Evolutionary conservation across 2,113 vertebrate genomes (phyloP), one percentile per base, ranked within the genome.

Genomic region (Pogona vitticeps): DNA sequence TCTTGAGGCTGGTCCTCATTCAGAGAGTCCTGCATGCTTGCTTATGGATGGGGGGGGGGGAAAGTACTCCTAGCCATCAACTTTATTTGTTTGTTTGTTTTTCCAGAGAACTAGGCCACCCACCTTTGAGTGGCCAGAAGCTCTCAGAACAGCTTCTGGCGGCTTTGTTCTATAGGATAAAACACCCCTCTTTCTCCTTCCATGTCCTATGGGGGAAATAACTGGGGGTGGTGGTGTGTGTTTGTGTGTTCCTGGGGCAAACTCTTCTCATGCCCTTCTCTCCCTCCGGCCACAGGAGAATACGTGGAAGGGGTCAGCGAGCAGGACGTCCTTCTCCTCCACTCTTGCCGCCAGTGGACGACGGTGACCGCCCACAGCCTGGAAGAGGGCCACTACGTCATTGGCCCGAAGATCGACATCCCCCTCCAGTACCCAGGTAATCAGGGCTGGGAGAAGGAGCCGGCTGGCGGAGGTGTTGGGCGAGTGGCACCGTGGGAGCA

Each of bases 291-390:
- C 20, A 56, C 94, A 99, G 98, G 98, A 77, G 98, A 99, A 89
- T 97, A 97, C 68, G 97, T 99, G 42, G 98, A 99, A 94, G 98
- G 98, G 5, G 95, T 98, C 92, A 97, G 97, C 0, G 98, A 98
- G 87, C 97, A 98, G 86, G 98, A 99, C 81, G 97, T 98, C 88
- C 96, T 99, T 58, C 96, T 99, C 84, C 93, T 99, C 46, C 98
- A 99, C 93, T 99, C 98, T 70, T 99, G 98, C 93, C 97, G 98
- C 36, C 98, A 99, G 97, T 99, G 98, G 98, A 99, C 98, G 2
- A 99, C 98, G 0, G 98, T 99, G 96, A 99, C 98, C 0, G 98
- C 98, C 1, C 98, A 99, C 95, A 98, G 98, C 88, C 96, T 99
- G 91, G 98, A 99, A 94, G 98, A 99, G 93, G 98, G 98, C 20